Percentiles rank a stretch among this genome's conserved stretches.
Evolutionary conservation across 1,140 invertebrate genomes (phyloP).

Genomic region (honey bee (Apis mellifera)): Amel_HAv3.1 CM009935.2:6525001-6525500

Average conservation of each 20-base stretch:
- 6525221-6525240: neutral
- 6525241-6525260: neutral
- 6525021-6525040: slow-evolving; percentile 47
- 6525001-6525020: neutral
- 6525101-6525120: neutral
- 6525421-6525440: slow-evolving; percentile 38
- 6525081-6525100: slow-evolving; percentile 9
- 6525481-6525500: neutral
- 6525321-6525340: slow-evolving; percentile 14
- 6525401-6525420: slow-evolving; percentile 11
- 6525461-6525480: slow-evolving; percentile 37
- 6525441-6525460: slow-evolving; percentile 47
- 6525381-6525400: slow-evolving; percentile 20
- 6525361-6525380: slow-evolving; percentile 6
- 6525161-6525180: neutral
- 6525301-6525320: neutral
- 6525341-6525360: neutral
- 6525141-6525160: neutral
- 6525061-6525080: slow-evolving; percentile 12
- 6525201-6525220: neutral
- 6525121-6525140: neutral
- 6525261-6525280: no score
- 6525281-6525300: neutral
- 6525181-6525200: neutral
- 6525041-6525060: slow-evolving; percentile 48